A percentile compares a stretch with the other conserved stretches of the same genome.
phyloP scores from a whole-genome alignment of 2,113 vertebrate genomes.

The Laticauda colubrina region DNA sequence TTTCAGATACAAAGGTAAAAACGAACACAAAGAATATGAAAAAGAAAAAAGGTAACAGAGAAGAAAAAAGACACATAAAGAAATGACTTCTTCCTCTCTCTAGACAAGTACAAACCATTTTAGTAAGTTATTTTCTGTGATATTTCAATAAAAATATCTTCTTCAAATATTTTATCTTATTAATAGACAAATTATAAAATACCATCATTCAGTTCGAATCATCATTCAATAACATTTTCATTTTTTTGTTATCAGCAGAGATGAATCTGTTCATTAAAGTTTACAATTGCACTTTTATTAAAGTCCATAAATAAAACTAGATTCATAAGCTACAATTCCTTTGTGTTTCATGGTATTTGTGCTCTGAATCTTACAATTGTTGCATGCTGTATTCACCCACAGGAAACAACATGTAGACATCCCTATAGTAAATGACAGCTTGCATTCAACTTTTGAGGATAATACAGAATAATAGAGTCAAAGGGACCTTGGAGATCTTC shows the following conservation, averaged over 20 bases:
- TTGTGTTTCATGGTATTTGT: neutral
- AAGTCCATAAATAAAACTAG: neutral
- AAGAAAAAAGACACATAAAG: neutral
- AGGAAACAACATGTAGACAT: neutral
- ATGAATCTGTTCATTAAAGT: neutral
- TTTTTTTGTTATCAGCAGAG: neutral
- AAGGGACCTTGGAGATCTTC: neutral
- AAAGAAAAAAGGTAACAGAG: neutral
- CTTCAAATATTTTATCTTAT: neutral
- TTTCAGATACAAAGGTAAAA: neutral
- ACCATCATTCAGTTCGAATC: neutral
- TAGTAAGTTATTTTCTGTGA: neutral
- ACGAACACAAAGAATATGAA: neutral
- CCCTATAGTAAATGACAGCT: neutral
- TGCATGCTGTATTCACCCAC: neutral
- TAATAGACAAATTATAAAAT: neutral
- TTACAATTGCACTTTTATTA: neutral
- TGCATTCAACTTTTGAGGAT: neutral
- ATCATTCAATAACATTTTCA: neutral
- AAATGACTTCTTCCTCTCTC: neutral
- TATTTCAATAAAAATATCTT: neutral
- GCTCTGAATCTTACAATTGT: neutral
- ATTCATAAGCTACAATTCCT: neutral
- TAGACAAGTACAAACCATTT: neutral
- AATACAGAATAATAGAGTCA: neutral